A percentile compares a stretch with the other conserved stretches of the same genome.
Conservation (phyloP, 2,888 invertebrate genomes). For the Diplolepis rosae region DNA sequence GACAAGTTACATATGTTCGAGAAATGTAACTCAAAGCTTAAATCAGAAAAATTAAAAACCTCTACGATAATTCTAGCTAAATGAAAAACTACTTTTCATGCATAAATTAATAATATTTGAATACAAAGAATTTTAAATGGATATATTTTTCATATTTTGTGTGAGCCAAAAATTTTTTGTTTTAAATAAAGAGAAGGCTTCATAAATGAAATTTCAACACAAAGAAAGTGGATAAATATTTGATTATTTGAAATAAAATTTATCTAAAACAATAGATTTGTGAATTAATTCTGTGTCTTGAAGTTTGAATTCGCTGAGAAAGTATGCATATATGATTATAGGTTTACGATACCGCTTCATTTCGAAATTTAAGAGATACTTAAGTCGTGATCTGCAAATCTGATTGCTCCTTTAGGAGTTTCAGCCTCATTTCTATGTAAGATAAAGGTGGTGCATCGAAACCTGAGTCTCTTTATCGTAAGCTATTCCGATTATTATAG, state of each 20-base stretch:
- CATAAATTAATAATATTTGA: too few relatives aligned
- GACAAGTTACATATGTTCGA: too few relatives aligned
- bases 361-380: slow-evolving; percentile 17
- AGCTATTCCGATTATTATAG: slow-evolving; percentile 10
- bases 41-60: too few relatives aligned
- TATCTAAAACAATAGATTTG: not conserved
- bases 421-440: not conserved
- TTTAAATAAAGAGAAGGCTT: too few relatives aligned
- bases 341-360: not conserved
- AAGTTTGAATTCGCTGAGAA: not conserved
- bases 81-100: too few relatives aligned
- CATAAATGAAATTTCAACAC: too few relatives aligned
- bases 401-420: not conserved
- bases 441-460: slow-evolving; percentile 3
- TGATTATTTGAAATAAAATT: not conserved
- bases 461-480: slow-evolving; percentile 19
- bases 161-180: too few relatives aligned
- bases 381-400: slow-evolving; percentile 11
- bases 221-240: too few relatives aligned
- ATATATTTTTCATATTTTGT: too few relatives aligned
- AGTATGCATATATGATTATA: not conserved
- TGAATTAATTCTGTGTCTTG: not conserved
- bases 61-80: too few relatives aligned
- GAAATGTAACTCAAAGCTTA: too few relatives aligned
- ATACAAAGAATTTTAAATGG: too few relatives aligned